Conservation (phyloP, 2,113 vertebrate genomes). For the Stegastes partitus region DNA sequence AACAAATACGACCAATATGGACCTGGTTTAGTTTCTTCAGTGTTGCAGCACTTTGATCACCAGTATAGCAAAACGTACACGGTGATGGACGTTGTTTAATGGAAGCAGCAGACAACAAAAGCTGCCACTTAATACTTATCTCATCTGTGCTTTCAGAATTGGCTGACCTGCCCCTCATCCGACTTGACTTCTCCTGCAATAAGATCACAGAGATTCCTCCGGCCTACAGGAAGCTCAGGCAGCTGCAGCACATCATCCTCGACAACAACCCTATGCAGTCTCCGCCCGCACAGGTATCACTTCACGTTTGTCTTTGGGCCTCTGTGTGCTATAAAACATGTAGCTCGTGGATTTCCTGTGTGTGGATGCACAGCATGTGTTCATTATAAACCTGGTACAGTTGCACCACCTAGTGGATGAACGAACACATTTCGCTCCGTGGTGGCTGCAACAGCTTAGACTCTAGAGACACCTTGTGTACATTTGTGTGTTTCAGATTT, state of each 20-base stretch:
- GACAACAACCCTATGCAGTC: conserved; percentile 99
- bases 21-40: too few relatives aligned
- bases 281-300: conserved; percentile 93
- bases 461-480: neutral
- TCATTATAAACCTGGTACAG: neutral
- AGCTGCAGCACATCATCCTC: conserved; percentile 94
- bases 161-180: conserved; percentile 94
- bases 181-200: conserved; percentile 98
- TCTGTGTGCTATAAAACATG: neutral
- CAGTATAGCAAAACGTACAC: too few relatives aligned
- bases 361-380: neutral
- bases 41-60: too few relatives aligned
- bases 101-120: neutral
- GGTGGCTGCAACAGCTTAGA: neutral
- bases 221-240: conserved; percentile 93
- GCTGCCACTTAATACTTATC: neutral
- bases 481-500: conserved; percentile 89
- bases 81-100: neutral
- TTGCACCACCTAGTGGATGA: conserved; percentile 58
- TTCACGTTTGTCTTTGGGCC: neutral
- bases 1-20: too few relatives aligned
- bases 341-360: neutral
- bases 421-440: neutral
- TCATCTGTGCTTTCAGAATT: conserved; percentile 84
- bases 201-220: conserved; percentile 97